Conservation (phyloP, 2,888 invertebrate species). For the Hemicrepidius hirtus region DNA sequence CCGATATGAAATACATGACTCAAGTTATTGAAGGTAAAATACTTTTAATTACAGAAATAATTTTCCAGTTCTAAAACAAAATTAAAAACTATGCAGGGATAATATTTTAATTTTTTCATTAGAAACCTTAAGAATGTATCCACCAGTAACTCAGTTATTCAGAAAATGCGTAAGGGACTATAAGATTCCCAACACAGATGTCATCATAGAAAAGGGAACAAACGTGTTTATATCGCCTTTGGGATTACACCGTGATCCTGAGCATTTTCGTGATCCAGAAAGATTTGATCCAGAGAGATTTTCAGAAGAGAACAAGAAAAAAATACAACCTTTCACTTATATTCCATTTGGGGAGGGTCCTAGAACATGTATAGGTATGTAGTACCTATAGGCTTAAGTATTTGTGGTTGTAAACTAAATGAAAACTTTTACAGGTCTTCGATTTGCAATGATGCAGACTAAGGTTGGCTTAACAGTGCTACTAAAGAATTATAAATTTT, state of each 20-base stretch:
- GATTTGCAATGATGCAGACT: conserved; percentile 59
- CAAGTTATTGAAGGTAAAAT: conserved; percentile 66
- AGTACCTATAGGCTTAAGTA: too few species aligned
- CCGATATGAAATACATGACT: conserved; percentile 72
- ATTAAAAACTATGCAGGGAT: too few species aligned
- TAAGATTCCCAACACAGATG: conserved; percentile 36
- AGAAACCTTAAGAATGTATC: conserved; percentile 51
- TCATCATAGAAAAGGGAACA: conserved; percentile 34
- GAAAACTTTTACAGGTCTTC: conserved; percentile 51
- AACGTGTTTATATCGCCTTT: conserved; percentile 28
- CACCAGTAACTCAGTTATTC: conserved; percentile 37
- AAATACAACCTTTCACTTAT: conserved; percentile 74
- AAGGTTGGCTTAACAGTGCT: conserved; percentile 56
- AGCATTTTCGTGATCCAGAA: conserved; percentile 73
- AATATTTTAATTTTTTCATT: background rate
- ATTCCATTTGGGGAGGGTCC: conserved; percentile 77
- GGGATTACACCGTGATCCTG: conserved; percentile 40
- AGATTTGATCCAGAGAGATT: conserved; percentile 79
- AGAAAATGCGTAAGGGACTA: conserved; percentile 37
- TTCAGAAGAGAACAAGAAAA: conserved; percentile 73
- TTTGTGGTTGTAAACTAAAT: too few species aligned
- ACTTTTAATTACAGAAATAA: background rate
- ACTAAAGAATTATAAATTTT: conserved; percentile 55
- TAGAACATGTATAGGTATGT: conserved; percentile 75
- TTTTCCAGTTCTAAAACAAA: too few species aligned